phyloP scores from a whole-genome alignment of 2,113 vertebrate genomes.

The Caracal caracal region DNA sequence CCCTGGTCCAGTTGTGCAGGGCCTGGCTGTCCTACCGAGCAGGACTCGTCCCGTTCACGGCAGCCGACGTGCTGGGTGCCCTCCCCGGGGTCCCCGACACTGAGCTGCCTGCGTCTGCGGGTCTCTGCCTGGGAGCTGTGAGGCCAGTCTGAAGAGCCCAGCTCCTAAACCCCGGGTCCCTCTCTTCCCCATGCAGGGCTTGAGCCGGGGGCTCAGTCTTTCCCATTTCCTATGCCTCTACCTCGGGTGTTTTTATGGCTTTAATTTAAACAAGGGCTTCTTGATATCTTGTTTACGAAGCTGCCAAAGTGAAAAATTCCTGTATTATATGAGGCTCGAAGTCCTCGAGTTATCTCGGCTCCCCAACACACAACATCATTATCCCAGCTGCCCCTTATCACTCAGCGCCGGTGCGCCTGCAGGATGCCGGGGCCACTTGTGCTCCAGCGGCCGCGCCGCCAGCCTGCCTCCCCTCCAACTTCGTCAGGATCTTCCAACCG shows the following conservation, averaged over 20 bases:
- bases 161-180: not conserved
- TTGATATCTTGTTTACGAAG: slow-evolving; percentile 92
- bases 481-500: slow-evolving; percentile 74
- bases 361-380: slow-evolving; percentile 88
- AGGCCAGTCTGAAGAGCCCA: not conserved
- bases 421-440: slow-evolving; percentile 78
- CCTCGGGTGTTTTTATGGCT: slow-evolving; percentile 81
- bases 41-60: too few species aligned
- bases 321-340: slow-evolving; percentile 89
- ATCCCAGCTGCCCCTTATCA: slow-evolving; percentile 89
- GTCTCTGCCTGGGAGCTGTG: not conserved
- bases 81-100: not conserved
- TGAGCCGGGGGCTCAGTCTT: not conserved
- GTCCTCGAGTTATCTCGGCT: slow-evolving; percentile 89
- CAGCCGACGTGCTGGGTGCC: not conserved
- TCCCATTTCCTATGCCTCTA: slow-evolving; percentile 25
- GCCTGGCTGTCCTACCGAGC: not conserved
- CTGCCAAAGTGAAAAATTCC: slow-evolving; percentile 93
- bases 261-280: slow-evolving; percentile 88
- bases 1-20: not conserved
- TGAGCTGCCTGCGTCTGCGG: too few species aligned
- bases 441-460: slow-evolving; percentile 71
- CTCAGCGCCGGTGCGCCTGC: slow-evolving; percentile 79
- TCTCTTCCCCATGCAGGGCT: not conserved
- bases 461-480: slow-evolving; percentile 78